phyloP scores from a whole-genome alignment of 2,797 vertebrate species.

The Monodelphis domestica region DNA sequence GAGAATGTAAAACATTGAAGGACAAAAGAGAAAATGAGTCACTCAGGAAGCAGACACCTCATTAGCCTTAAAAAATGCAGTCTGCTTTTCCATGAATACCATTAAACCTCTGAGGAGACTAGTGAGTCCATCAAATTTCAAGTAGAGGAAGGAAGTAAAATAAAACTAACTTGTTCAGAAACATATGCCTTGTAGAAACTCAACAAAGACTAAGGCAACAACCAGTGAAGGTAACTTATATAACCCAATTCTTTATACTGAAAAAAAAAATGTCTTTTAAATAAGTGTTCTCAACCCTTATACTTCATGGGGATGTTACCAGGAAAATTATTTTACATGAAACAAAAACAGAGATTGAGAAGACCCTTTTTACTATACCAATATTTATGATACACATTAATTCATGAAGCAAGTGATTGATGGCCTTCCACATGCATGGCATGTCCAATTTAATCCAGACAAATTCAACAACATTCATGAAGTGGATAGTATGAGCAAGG shows the following conservation, averaged over 20 bases:
- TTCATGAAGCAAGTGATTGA: background rate
- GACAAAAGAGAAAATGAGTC: conserved; percentile 76
- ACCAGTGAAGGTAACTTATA: background rate
- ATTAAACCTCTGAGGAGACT: conserved; percentile 68
- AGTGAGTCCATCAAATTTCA: conserved; percentile 69
- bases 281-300: conserved; percentile 19
- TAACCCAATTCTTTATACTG: background rate
- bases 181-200: background rate
- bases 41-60: conserved; percentile 73
- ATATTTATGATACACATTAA: background rate
- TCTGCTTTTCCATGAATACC: conserved; percentile 77
- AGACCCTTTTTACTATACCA: background rate
- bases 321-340: conserved; percentile 7
- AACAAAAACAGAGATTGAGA: background rate
- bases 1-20: conserved; percentile 66
- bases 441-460: background rate
- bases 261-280: conserved; percentile 8
- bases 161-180: conserved; percentile 52
- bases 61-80: conserved; percentile 76
- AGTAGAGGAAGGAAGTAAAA: conserved; percentile 54
- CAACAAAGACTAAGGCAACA: conserved; percentile 59
- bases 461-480: background rate
- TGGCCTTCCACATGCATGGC: background rate
- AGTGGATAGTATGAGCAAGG: background rate
- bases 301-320: conserved; percentile 3